Evolutionary conservation across 1,140 invertebrate species (phyloP).

Genomic region (Eurosta solidaginis): DNA sequence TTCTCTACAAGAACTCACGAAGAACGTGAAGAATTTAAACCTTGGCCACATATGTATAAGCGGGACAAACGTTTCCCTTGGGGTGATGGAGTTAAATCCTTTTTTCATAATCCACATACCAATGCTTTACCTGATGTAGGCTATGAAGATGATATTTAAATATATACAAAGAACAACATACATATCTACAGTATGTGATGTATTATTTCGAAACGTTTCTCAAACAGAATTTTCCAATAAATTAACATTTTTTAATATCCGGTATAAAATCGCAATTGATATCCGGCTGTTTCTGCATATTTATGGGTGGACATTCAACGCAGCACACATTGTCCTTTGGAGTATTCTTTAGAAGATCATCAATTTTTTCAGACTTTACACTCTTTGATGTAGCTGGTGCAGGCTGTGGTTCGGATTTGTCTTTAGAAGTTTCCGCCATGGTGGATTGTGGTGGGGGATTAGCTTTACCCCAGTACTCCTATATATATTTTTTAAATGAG

Average conservation of each 20-base stretch:
- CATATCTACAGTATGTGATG: constrained; percentile 6
- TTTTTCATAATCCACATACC: constrained; percentile 75
- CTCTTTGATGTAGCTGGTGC: neutral
- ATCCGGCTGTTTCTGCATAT: constrained; percentile 44
- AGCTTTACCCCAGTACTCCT: constrained; percentile 46
- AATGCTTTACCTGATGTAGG: constrained; percentile 77
- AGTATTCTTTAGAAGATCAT: constrained; percentile 45
- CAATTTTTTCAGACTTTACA: constrained; percentile 46
- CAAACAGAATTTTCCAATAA: neutral
- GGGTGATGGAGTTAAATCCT: constrained; percentile 78
- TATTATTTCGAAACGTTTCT: constrained; percentile 1
- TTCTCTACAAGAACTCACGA: neutral
- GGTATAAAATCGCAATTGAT: constrained; percentile 48
- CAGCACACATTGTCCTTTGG: constrained; percentile 51
- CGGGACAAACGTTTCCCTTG: constrained; percentile 77
- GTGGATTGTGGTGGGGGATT: constrained; percentile 37
- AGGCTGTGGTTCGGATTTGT: constrained; percentile 30
- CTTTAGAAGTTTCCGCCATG: constrained; percentile 30
- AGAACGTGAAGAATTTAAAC: neutral
- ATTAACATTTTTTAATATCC: constrained; percentile 51
- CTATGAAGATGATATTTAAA: constrained; percentile 66
- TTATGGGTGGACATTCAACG: constrained; percentile 54
- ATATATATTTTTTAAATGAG: neutral
- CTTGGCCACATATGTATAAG: constrained; percentile 71
- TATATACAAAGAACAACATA: neutral